Evolutionary conservation across 2,888 invertebrate species (phyloP), one percentile per base, ranked within the genome.

Genomic region (Tortricodes alternella): DNA sequence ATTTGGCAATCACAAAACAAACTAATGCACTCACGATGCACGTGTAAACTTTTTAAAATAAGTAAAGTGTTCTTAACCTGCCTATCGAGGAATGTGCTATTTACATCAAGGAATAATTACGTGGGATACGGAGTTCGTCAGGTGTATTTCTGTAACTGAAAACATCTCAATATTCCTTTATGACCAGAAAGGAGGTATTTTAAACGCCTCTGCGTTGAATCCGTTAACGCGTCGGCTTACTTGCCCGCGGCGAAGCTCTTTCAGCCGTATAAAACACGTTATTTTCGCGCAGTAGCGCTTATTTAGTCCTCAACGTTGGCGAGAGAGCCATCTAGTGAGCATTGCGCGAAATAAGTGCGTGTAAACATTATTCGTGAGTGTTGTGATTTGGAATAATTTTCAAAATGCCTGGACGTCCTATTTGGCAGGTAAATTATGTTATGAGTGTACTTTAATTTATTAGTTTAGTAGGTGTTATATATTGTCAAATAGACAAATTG

Each of bases 371-470:
- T 72, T 71, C 71, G 80, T 78, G 76, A 77, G 78, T 75, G 73
- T 68, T 72, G 79, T 72, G 74, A 76, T 73, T 74, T 70, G 67
- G 66, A 75, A 72, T 52, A 58, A 65, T 59, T 62, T 64, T 60
- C 66, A 92, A 87, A 85, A 94, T 94, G 94, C 94, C 94, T 85
- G 94, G 94, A 92, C 94, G 94, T 92, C 94, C 94, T 64, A 90
- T 94, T 83, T 94, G 94, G 94, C 94, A 94, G 92, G 94, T 55
- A 34, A 39, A 23, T 41, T 11, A 11, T 29, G 19, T 19, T n/a
- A 19, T 38, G 9, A 19, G 2, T 2, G n/a, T 38, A 2, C 5
- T n/a, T 1, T 94, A 83, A 88, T 29, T 67, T 57, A 15, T 51
- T 46, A 16, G 29, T 37, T n/a, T n/a, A n/a, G n/a, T 37, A 19